Base-by-base conservation (phyloP, 2,113 vertebrate species). In the Sceloporus tristichus region DNA sequence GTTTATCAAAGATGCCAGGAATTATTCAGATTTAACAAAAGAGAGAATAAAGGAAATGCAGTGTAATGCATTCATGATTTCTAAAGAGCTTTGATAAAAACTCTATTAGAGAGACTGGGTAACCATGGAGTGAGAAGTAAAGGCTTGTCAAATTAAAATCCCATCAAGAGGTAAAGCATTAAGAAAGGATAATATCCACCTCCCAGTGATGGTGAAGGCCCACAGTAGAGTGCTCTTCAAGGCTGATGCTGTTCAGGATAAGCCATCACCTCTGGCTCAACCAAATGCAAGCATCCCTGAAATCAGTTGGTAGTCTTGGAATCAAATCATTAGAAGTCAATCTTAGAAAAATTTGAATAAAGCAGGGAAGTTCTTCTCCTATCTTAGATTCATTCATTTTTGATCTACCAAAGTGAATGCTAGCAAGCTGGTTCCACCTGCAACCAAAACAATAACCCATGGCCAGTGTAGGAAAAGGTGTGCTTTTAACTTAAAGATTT, bases 61-160 rank as follows among this genome's bases (percentile, higher is more conserved):
- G 89, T 86, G 93, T 94, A 94, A 94, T 90, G 82, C 87, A 94
- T 95, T 93, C 93, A 94, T 81, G 21, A 29, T 87, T 92, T 94
- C 90, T 90, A 95, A 95, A 91, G 88, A 34, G 88, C 89, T 92
- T 92, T 92, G 78, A 88, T 92, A 94, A 94, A 90, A 88, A 85
- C 79, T 82, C 88, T 91, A 38, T 85, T 88, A 78, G 16, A 54
- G 66, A 85, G 94, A 89, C 90, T 93, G 76, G 77, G 89, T 90
- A 96, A 92, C 89, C 93, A 91, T 92, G 91, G 90, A 94, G 87
- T 91, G 76, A 89, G 90, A 91, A 48, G 85, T 87, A 92, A 93
- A 90, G 90, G 90, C 38, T 90, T 92, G 84, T 71, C 79, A 92
- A 82, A 92, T 88, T 90, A 91, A 94, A 92, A 88, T 74, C 65